Evolutionary conservation across 2,888 invertebrate species (phyloP), one percentile per base, ranked within the genome.

Genomic region (Sinopyrophorus schimmeli): DNA sequence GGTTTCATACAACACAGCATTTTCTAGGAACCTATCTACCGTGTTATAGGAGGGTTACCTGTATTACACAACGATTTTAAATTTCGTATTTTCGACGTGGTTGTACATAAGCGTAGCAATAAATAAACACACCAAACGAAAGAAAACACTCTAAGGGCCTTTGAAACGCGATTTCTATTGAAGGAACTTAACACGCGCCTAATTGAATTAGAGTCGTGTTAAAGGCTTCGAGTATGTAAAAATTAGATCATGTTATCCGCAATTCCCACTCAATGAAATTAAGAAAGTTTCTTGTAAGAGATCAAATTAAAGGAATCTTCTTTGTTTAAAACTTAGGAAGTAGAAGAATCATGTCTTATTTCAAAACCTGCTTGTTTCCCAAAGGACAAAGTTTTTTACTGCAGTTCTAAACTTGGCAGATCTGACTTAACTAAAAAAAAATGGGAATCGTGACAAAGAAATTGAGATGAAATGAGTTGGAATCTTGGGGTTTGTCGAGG

Each of bases 401-500:
- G 65, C 67, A 66, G 64, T 67, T 67, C 60, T 54, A 58, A 66
- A 68, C 62, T 67, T 66, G 63, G 63, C 64, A 59, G 64, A 58
- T 53, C 59, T 49, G 60, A 58, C 57, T 60, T 53, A 58, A 56
- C 63, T 52, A 53, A 67, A 68, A n/a, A n/a, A 68, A 69, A 70
- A 63, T 63, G 63, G 60, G 67, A 60, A 63, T 66, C 65, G 64
- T 63, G 67, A 68, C 65, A 65, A 69, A 65, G 65, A 66, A 69
- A 70, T 68, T 61, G 64, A 61, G 67, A 67, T 61, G 69, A 67
- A 68, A 71, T 68, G 67, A 64, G 65, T 64, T 59, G 66, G 64
- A 66, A 68, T 65, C 58, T 61, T 53, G 59, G 62, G 64, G 67
- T 64, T 64, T 63, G 62, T 59, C 60, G 57, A 62, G 59, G 64